Conservation (phyloP, 2,888 invertebrate species). For the Orchestes rusci region DNA sequence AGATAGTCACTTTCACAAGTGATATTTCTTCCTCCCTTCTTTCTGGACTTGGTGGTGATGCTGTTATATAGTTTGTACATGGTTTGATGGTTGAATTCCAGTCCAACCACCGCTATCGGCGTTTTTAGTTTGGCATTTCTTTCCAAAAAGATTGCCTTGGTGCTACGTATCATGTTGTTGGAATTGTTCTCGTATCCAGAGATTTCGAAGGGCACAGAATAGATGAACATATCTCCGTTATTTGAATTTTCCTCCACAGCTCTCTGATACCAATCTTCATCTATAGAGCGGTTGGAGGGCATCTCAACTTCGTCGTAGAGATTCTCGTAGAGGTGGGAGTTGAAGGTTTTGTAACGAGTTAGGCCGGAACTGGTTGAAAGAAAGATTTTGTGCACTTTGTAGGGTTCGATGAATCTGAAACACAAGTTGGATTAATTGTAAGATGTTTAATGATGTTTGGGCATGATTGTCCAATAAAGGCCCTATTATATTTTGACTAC, state of each 20-base stretch:
- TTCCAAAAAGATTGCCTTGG: conserved; percentile 67
- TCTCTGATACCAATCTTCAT: conserved; percentile 83
- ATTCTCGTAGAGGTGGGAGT: conserved; percentile 29
- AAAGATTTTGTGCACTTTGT: conserved; percentile 52
- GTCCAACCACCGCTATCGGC: conserved; percentile 64
- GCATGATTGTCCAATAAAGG: too few species aligned
- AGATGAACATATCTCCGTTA: conserved; percentile 71
- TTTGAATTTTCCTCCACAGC: conserved; percentile 78
- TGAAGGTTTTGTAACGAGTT: conserved; percentile 65
- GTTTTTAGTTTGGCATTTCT: conserved; percentile 54
- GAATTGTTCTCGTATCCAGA: conserved; percentile 39
- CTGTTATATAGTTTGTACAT: conserved; percentile 71
- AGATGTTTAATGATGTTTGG: too few species aligned
- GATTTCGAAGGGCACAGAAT: conserved; percentile 64
- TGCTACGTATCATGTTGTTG: conserved; percentile 71
- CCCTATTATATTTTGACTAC: too few species aligned
- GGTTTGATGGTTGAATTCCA: conserved; percentile 74
- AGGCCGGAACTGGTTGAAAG: conserved; percentile 84
- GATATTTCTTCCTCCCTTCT: conserved; percentile 18
- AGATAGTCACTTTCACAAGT: conserved; percentile 56
- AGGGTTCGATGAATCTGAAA: conserved; percentile 27
- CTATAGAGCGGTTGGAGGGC: conserved; percentile 63
- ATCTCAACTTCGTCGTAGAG: conserved; percentile 43
- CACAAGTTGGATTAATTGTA: background rate
- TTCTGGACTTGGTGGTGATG: conserved; percentile 55